Base-by-base conservation (phyloP, 2,888 invertebrate genomes). In the Caenorhabditis macrosperma region DNA sequence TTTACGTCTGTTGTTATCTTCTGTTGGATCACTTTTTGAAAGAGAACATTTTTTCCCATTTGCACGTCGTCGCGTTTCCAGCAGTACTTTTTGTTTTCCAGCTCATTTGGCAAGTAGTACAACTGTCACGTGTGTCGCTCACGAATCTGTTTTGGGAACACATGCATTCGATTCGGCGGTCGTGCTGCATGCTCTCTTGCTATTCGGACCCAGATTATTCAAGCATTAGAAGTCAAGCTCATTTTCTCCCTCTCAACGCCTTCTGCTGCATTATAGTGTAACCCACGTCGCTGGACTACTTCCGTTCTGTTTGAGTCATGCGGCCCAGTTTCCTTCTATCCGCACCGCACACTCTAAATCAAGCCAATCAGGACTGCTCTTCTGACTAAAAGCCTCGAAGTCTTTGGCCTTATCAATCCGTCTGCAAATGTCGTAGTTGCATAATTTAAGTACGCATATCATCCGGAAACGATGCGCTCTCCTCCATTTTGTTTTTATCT, bases 41-140 rank as follows among this genome's bases (percentile, higher is more conserved):
- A 30, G 44, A 67, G 60, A 74, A 60, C 59, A 61, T 54, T 67
- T 68, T 20, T 68, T 30, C 2, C 46, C 28, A 67, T 76, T 57
- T 76, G 61, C 61, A 76, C 76, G 76, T 76, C 61, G 52, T 63
- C 63, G 50, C 57, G 41, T 15, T 61, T 59, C 44, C 30, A 33
- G 59, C 68, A 68, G 50, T 44, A 52, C 63, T 72, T 63, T 61
- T 72, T 44, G 24, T 41, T 38, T 60, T 55, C 12, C 10, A 41
- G 3, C 10, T 44, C n/a, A n/a, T n/a, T n/a, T n/a, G 55, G 24
- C 41, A 52, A 17, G 59, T 12, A 72, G 61, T 72, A 52, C 71
- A 46, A 26, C 12, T 72, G 33, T 50, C 28, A 60, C 52, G 4
- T n/a, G 50, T 50, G 24, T 60, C 30, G n/a, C n/a, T n/a, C n/a